Conservation (phyloP, 92 coral and sea anemone genomes). For the Phenganax subtilis region DNA sequence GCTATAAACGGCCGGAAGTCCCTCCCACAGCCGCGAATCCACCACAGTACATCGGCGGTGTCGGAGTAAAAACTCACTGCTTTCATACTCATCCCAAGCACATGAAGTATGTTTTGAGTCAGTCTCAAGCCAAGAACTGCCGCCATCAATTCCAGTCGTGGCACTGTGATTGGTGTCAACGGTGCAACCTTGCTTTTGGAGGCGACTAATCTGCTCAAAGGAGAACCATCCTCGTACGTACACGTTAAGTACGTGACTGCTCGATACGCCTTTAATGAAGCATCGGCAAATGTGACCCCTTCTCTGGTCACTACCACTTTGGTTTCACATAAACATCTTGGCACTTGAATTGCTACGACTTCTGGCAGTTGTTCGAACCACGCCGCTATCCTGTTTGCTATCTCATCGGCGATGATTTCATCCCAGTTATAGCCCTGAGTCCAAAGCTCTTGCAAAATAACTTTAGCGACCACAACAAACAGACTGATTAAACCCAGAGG, state of each 20-base stretch:
- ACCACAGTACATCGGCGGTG: constrained; percentile 54
- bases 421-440: constrained; percentile 53
- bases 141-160: no score
- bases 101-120: no score
- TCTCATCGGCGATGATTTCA: constrained; percentile 47
- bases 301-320: constrained; percentile 36
- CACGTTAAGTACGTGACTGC: constrained; percentile 46
- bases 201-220: neutral
- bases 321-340: constrained; percentile 49
- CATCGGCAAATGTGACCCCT: neutral
- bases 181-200: constrained; percentile 37
- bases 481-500: constrained; percentile 49
- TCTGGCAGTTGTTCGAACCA: constrained; percentile 52
- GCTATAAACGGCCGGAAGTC: constrained; percentile 49
- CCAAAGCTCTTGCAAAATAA: constrained; percentile 56
- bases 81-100: constrained; percentile 34
- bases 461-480: constrained; percentile 46
- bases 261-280: constrained; percentile 36
- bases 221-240: constrained; percentile 26
- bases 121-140: no score
- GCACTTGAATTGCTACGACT: constrained; percentile 38
- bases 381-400: constrained; percentile 31
- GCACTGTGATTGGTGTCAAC: constrained; percentile 8
- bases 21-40: constrained; percentile 48
- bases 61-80: constrained; percentile 45